These are phyloP conservation scores for Parascotia fuliginaria DNA, from an alignment of 2,888 invertebrate species.

Conservation along the genomic window DNA sequence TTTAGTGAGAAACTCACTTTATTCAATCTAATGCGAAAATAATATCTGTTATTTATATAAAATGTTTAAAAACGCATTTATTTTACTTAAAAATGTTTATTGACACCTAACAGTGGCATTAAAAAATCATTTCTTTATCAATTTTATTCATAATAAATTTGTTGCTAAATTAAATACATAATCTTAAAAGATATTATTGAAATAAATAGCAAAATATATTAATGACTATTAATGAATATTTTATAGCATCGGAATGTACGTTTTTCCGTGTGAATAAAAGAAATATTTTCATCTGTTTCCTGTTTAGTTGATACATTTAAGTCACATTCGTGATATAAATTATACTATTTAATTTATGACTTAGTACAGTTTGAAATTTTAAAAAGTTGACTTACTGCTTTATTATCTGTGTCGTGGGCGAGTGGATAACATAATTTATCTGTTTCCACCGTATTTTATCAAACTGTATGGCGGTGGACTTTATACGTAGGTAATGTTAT, in stretches of 20 bases:
- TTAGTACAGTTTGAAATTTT: constrained; percentile 11
- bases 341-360: constrained; percentile 18
- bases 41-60: too few relatives aligned
- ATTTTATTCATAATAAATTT: not conserved
- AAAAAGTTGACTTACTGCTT: constrained; percentile 37
- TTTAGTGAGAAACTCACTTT: too few relatives aligned
- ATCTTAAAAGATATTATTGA: not conserved
- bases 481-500: constrained; percentile 36
- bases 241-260: constrained; percentile 5
- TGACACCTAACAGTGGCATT: too few relatives aligned
- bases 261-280: constrained; percentile 15
- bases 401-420: constrained; percentile 38
- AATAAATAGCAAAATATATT: not conserved
- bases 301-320: constrained; percentile 20
- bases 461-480: constrained; percentile 45
- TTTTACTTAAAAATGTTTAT: too few relatives aligned
- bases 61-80: too few relatives aligned
- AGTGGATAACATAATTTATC: constrained; percentile 55
- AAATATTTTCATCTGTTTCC: constrained; percentile 14
- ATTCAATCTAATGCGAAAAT: too few relatives aligned
- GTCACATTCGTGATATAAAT: constrained; percentile 16
- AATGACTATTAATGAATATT: not conserved
- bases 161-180: not conserved
- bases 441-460: constrained; percentile 47
- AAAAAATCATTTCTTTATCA: too few relatives aligned